Evolutionary conservation across 2,888 invertebrate species (phyloP).

Genomic region (Ornithoptera priamus): DNA sequence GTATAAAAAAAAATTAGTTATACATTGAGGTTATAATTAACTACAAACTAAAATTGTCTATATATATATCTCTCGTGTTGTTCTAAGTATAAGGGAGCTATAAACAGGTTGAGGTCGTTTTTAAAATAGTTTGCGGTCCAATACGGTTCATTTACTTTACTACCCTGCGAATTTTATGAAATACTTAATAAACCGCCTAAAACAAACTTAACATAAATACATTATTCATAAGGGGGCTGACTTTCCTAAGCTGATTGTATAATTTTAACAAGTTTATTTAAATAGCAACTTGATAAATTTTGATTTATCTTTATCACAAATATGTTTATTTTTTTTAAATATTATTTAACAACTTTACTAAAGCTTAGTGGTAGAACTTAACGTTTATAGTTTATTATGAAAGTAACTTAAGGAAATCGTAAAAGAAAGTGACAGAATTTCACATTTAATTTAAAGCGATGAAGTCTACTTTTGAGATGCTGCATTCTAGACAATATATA

Average conservation of each 20-base stretch:
- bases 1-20: too few relatives aligned
- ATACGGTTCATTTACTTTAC: not conserved
- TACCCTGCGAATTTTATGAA: not conserved
- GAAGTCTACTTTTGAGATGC: too few relatives aligned
- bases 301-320: not conserved
- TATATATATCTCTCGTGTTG: not conserved
- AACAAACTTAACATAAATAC: conserved; percentile 17
- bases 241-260: conserved; percentile 21
- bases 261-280: conserved; percentile 16
- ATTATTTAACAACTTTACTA: too few relatives aligned
- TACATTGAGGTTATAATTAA: too few relatives aligned
- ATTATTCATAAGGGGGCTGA: conserved; percentile 13
- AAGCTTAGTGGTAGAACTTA: not conserved
- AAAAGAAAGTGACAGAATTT: too few relatives aligned
- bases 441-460: too few relatives aligned
- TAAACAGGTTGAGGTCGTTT: not conserved
- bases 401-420: too few relatives aligned
- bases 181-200: conserved; percentile 16
- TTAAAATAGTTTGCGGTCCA: not conserved
- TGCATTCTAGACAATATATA: too few relatives aligned
- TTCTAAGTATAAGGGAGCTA: not conserved
- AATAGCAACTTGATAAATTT: conserved; percentile 9
- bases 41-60: too few relatives aligned
- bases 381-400: not conserved
- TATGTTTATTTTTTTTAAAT: not conserved